Percentiles rank a stretch among this genome's conserved stretches.
These are phyloP conservation scores for Dioctria rufipes DNA, from an alignment of 2,888 invertebrate genomes.

Conservation along the genomic window DNA sequence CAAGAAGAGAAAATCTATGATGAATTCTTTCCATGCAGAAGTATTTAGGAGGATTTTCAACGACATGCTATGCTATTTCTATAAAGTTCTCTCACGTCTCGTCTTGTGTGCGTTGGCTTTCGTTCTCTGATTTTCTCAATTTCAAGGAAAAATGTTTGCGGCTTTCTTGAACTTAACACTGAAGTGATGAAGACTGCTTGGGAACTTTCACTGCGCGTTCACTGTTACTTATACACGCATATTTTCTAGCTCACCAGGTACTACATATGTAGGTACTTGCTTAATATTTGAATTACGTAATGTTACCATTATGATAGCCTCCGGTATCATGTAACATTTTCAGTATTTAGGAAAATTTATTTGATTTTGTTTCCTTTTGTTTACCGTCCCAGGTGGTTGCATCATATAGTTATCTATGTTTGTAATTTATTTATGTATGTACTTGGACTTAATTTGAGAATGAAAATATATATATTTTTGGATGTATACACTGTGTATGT, in stretches of 20 bases:
- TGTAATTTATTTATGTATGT: no score
- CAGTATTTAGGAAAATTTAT: background rate
- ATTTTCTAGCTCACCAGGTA: constrained; percentile 6
- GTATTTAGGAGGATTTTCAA: no score
- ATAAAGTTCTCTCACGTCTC: background rate
- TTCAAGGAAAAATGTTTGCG: constrained; percentile 35
- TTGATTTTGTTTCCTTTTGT: no score
- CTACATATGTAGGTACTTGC: constrained; percentile 10
- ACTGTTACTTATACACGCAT: background rate
- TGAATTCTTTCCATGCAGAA: no score
- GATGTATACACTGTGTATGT: no score
- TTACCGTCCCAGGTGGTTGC: no score
- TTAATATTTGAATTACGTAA: constrained; percentile 42
- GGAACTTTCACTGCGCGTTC: constrained; percentile 35
- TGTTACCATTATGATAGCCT: constrained; percentile 24
- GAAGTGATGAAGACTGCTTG: constrained; percentile 25
- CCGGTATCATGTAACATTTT: constrained; percentile 14
- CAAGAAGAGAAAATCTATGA: background rate
- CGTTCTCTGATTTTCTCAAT: constrained; percentile 32
- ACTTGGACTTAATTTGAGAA: no score
- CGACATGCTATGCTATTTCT: background rate
- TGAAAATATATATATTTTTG: no score
- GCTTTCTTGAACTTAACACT: constrained; percentile 46
- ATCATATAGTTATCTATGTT: no score
- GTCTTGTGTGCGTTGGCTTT: constrained; percentile 4